Percentiles rank a stretch among this genome's conserved stretches.
Conservation (phyloP, 2,113 vertebrate species). For the Hypanus sabinus region DNA sequence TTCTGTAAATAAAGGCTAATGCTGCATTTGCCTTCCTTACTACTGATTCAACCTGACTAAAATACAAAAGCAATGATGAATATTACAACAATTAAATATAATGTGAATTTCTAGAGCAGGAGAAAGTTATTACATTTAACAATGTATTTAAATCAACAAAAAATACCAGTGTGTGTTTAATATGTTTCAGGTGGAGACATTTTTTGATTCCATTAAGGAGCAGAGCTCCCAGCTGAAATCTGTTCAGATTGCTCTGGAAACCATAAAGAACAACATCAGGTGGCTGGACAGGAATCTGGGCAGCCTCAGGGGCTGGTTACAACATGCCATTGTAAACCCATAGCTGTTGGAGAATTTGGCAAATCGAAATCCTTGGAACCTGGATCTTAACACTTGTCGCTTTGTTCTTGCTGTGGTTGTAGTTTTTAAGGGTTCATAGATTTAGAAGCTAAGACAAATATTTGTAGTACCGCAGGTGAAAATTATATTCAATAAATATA, state of each 20-base stretch:
- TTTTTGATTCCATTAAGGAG: slow-evolving; percentile 61
- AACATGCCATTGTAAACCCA: slow-evolving; percentile 34
- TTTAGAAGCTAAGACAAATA: background rate
- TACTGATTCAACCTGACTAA: no score
- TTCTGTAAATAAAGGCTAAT: no score
- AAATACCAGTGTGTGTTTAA: background rate
- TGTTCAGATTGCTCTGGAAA: slow-evolving; percentile 58
- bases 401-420: background rate
- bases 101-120: background rate
- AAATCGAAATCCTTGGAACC: background rate
- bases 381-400: background rate
- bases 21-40: no score
- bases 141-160: background rate
- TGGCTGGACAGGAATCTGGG: slow-evolving; percentile 62
- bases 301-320: slow-evolving; percentile 56
- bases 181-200: slow-evolving; percentile 53
- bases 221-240: slow-evolving; percentile 57
- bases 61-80: no score
- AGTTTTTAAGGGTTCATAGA: background rate
- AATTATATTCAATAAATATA: background rate
- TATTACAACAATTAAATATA: background rate
- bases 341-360: background rate
- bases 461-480: background rate
- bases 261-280: slow-evolving; percentile 60
- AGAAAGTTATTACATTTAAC: background rate